Conservation (phyloP, 2,888 invertebrate species). For the Meiosimyza decipiens region DNA sequence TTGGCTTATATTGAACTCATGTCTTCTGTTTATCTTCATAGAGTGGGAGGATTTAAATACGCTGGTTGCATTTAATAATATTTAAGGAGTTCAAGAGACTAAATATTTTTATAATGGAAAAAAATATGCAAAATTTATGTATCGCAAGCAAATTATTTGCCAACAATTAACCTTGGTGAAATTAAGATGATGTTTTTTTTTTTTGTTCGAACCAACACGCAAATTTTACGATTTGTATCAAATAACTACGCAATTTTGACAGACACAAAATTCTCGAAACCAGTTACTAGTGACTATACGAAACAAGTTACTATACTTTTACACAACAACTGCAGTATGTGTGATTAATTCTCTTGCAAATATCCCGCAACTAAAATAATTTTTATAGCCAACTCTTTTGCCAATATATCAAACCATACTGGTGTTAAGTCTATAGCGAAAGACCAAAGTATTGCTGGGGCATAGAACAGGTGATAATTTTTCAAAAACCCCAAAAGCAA, state of each 20-base stretch:
- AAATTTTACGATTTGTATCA: slow-evolving; percentile 42
- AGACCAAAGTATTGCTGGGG: background rate
- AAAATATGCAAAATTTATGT: no score
- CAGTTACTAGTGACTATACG: background rate
- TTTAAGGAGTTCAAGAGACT: no score
- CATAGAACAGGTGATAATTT: slow-evolving; percentile 18
- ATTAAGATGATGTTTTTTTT: no score
- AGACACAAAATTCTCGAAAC: slow-evolving; percentile 49
- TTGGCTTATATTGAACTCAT: no score
- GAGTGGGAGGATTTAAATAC: no score
- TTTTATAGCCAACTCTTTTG: slow-evolving; percentile 4
- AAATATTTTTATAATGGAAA: no score
- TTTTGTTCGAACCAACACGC: no score
- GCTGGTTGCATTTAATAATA: no score
- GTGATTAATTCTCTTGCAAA: slow-evolving; percentile 33
- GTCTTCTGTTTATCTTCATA: no score
- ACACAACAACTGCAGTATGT: background rate
- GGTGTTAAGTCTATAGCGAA: background rate
- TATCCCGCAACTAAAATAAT: slow-evolving; percentile 30
- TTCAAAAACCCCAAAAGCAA: slow-evolving; percentile 23
- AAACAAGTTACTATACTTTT: background rate
- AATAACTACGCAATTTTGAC: slow-evolving; percentile 60
- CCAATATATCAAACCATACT: slow-evolving; percentile 7
- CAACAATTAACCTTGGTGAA: no score
- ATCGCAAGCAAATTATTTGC: no score